Conservation (phyloP, 2,113 vertebrate genomes). For the Orcinus orca region DNA sequence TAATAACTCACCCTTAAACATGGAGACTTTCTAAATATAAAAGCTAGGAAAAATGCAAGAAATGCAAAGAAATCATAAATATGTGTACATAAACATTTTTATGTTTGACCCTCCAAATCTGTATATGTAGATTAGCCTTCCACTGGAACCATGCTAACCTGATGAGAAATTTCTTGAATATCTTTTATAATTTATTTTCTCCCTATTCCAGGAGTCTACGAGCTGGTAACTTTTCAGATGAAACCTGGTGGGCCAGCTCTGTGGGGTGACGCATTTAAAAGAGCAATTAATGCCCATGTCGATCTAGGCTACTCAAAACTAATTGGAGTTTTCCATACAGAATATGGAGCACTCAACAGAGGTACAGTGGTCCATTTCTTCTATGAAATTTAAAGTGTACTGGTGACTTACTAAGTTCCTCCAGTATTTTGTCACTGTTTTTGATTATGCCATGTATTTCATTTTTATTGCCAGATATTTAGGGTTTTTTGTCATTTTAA, state of each 20-base stretch:
- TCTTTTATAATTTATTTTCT: slow-evolving; percentile 2
- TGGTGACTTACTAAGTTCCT: not conserved
- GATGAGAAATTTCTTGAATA: slow-evolving; percentile 18
- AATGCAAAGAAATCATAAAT: not conserved
- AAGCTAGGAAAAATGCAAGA: slow-evolving; percentile 21
- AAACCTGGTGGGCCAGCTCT: slow-evolving; percentile 91
- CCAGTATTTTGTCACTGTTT: not conserved
- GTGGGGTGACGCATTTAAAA: slow-evolving; percentile 89
- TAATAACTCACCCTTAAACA: not conserved
- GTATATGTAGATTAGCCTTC: not conserved
- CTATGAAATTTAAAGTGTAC: not conserved
- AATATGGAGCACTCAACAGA: slow-evolving; percentile 90
- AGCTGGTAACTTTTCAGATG: slow-evolving; percentile 91
- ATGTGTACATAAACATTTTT: not conserved
- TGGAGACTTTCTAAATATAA: slow-evolving; percentile 10
- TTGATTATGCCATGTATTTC: not conserved
- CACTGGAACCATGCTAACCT: not conserved
- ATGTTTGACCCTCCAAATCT: not conserved
- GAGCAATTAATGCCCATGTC: slow-evolving; percentile 84
- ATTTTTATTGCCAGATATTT: not conserved
- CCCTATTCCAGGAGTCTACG: slow-evolving; percentile 88
- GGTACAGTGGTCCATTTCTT: slow-evolving; percentile 78
- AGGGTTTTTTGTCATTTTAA: not conserved
- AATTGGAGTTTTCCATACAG: slow-evolving; percentile 91
- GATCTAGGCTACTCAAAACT: slow-evolving; percentile 88